Evolutionary conservation across 92 coral and sea anemone genomes (phyloP).

Genomic region (Hydrozoanthus gracilis): DNA sequence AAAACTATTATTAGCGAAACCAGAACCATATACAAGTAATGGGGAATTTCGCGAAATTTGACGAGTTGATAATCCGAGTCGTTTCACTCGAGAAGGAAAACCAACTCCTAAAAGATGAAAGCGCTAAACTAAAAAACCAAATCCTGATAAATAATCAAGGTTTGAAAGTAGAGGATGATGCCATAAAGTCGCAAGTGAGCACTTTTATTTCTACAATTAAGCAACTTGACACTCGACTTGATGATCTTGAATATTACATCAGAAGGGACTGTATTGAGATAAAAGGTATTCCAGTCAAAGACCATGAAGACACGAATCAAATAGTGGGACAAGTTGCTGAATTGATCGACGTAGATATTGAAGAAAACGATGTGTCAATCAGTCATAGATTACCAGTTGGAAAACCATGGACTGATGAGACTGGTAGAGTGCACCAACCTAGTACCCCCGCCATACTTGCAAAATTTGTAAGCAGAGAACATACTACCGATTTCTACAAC

Average conservation of each 20-base stretch:
- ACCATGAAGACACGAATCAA: slow-evolving; percentile 1
- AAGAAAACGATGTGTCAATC: neutral
- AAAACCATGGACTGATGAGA: neutral
- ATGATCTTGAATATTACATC: slow-evolving; percentile 15
- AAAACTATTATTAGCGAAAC: slow-evolving; percentile 3
- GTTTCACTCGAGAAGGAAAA: slow-evolving; percentile 9
- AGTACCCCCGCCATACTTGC: neutral
- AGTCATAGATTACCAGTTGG: neutral
- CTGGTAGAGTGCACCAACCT: slow-evolving; percentile 6
- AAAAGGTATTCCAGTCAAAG: neutral
- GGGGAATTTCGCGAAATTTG: slow-evolving; percentile 3
- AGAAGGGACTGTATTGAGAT: slow-evolving; percentile 8
- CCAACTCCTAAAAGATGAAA: neutral
- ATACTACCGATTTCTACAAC: slow-evolving; percentile 11
- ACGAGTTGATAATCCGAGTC: slow-evolving; percentile 12
- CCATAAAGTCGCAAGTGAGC: slow-evolving; percentile 13
- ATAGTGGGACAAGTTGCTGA: slow-evolving; percentile 4
- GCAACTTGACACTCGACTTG: slow-evolving; percentile 10
- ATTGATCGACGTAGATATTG: neutral
- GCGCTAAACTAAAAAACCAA: slow-evolving; percentile 8
- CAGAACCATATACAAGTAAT: neutral
- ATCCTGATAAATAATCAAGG: neutral
- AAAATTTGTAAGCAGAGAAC: neutral
- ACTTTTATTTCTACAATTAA: slow-evolving; percentile 8
- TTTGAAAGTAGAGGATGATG: slow-evolving; percentile 7